Conservation (phyloP, 2,113 vertebrate genomes). For the Marmota monax region DNA sequence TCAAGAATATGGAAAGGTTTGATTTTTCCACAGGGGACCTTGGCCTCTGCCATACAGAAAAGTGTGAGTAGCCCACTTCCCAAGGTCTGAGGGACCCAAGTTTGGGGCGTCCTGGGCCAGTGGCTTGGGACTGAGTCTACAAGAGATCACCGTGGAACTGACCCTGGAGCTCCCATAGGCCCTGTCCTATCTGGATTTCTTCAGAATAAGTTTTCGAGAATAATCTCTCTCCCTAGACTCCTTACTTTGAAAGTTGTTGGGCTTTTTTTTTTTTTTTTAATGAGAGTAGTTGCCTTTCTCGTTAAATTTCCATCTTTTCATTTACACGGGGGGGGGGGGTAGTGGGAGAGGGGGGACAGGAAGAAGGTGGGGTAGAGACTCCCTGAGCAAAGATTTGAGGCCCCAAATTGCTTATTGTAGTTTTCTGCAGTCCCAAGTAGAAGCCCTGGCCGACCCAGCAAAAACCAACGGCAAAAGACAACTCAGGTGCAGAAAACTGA, state of each 20-base stretch:
- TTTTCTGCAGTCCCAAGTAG: neutral
- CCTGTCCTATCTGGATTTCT: neutral
- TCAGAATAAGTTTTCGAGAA: neutral
- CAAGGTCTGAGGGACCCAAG: neutral
- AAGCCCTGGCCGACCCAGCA: neutral
- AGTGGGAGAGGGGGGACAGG: neutral
- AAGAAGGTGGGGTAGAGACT: neutral
- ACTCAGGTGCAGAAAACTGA: neutral
- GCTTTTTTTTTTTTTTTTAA: neutral
- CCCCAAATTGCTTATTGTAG: neutral
- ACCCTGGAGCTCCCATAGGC: neutral
- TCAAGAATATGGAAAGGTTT: neutral
- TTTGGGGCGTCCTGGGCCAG: neutral
- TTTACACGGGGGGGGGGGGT: neutral
- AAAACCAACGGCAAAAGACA: neutral
- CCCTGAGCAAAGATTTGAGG: neutral
- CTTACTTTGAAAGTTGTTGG: neutral
- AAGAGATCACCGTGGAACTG: neutral
- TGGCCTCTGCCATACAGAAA: neutral
- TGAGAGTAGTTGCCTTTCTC: neutral
- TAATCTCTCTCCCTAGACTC: neutral
- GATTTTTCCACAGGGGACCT: neutral
- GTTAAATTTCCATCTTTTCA: neutral
- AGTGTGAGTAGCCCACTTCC: neutral
- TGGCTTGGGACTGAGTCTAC: neutral